Percentiles rank a stretch among this genome's conserved stretches.
Evolutionary conservation across 2,888 invertebrate genomes (phyloP).

Genomic region (Dugesia japonica): DNA sequence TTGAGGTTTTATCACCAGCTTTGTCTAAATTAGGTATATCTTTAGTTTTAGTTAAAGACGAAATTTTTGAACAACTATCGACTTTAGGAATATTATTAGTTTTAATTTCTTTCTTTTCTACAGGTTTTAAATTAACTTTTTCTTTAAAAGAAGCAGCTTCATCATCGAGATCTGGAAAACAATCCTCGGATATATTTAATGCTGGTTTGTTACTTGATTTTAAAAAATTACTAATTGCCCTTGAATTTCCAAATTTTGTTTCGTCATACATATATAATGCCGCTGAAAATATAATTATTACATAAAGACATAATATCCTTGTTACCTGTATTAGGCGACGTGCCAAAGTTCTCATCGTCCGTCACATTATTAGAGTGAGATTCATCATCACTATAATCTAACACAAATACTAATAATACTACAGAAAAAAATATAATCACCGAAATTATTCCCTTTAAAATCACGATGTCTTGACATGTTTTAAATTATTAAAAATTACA

Average conservation of each 20-base stretch:
- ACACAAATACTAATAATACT: too few relatives aligned
- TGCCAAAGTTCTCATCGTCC: neutral
- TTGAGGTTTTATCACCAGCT: neutral
- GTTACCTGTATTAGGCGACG: neutral
- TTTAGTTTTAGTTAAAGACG: neutral
- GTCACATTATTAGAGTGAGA: neutral
- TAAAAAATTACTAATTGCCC: neutral
- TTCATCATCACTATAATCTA: constrained; percentile 3
- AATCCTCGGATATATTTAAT: neutral
- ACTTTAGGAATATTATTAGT: neutral
- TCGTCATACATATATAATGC: neutral
- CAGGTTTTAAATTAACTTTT: neutral
- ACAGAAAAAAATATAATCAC: neutral
- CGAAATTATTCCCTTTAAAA: constrained; percentile 1
- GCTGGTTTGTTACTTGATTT: neutral
- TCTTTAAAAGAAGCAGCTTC: neutral
- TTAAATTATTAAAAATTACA: neutral
- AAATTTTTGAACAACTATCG: neutral
- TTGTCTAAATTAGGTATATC: neutral
- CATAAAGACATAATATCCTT: neutral
- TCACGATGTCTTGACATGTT: constrained; percentile 16
- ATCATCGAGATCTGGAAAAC: neutral
- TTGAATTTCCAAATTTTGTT: neutral
- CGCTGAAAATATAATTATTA: neutral
- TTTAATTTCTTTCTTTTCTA: neutral